Base-by-base conservation (phyloP, 92 coral and sea anemone species). In the Epizoanthus scotinus region DNA sequence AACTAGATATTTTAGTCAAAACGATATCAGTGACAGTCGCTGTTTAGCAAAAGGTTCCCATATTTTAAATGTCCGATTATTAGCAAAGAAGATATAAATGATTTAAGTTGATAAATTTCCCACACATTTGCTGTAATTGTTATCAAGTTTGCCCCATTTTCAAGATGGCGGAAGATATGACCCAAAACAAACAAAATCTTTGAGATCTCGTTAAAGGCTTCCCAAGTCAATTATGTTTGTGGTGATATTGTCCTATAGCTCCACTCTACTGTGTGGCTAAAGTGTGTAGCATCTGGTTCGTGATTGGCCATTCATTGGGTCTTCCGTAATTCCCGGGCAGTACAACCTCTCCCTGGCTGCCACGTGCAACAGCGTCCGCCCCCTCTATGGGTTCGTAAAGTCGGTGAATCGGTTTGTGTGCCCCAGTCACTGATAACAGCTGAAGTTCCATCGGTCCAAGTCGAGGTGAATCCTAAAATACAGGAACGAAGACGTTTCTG, bases 371-470 rank as follows among this genome's bases (percentile, higher is more conserved):
- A 21, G 78, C 77, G 61, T 86, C 84, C 40, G 78, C 87, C 53
- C 73, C 79, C 28, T 83, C 83, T 67, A 70, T 82, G n/a, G 82
- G 67, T 40, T 61, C 84, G 25, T 79, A 84, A 8, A 59, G 25
- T 2, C 71, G 89, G 63, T 87, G 93, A 31, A 93, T 64, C n/a
- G 94, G 94, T 75, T 84, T 96, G 53, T 49, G 56, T 25, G 90
- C 87, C 53, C 99, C 99, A 12, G 85, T 77, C 0, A 96, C 91
- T n/a, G 99, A 83, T 38, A 96, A 78, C 42, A 96, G 86, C 75
- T 96, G 99, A 10, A 96, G 88, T 61, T 96, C 99, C 98, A 96
- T 89, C 1, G 99, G 96, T 0, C 99, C 99, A 2, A 96, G 91
- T 7, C 98, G 90, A 34, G 98, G 99, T 6, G 96, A 93, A 25